Base-by-base conservation (phyloP, 2,797 vertebrate genomes). In the Parotocinclus haroldoi region DNA sequence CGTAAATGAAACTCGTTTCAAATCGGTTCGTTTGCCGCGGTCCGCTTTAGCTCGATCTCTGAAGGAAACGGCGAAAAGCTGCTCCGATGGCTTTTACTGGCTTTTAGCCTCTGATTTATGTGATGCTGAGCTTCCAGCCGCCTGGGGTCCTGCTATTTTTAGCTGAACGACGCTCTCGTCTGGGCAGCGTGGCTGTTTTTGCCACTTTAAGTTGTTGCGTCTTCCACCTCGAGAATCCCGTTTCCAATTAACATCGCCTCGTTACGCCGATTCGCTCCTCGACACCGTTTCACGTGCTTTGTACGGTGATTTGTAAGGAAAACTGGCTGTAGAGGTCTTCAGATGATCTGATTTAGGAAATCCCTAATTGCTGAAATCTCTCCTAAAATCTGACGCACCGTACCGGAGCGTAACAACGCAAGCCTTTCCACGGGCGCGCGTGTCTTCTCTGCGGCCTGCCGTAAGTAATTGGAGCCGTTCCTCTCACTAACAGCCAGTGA, bases 381-480 rank as follows among this genome's bases (percentile, higher is more conserved):
- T 27, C 27, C 5, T 27, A 27, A 27, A 27, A 27, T 27, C 27
- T 27, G 27, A 27, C 27, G 5, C 27, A 5, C 27, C 2, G 27
- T 27, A 27, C 40, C 8, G 40, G 10, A 42, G 40, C 40, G 9
- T 42, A 42, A 42, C 4, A 11, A 11, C 1, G 40, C 40, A 42
- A n/a, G 40, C 40, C 9, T 9, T 42, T 42, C 4, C 9, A 9
- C 42, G 55, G 8, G 10, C 36, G 12, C 18, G n/a, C 16, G 39
- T 44, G 37, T 58, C 48, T 69, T 72, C 64, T 55, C 40, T 36
- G 51, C 60, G 50, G 72, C 61, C 62, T 7, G 6, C 12, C 44
- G 52, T 37, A 46, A 61, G 40, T 58, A 76, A 63, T 53, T 67
- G 65, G 49, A 68, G 58, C 55, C 57, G 27, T 73, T 78, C 59